A percentile compares a stretch with the other conserved stretches of the same genome.
These are phyloP conservation scores for Mastigias papua DNA, from an alignment of 30 jellyfish, hydroid and myxozoan species.

Conservation along the genomic window DNA sequence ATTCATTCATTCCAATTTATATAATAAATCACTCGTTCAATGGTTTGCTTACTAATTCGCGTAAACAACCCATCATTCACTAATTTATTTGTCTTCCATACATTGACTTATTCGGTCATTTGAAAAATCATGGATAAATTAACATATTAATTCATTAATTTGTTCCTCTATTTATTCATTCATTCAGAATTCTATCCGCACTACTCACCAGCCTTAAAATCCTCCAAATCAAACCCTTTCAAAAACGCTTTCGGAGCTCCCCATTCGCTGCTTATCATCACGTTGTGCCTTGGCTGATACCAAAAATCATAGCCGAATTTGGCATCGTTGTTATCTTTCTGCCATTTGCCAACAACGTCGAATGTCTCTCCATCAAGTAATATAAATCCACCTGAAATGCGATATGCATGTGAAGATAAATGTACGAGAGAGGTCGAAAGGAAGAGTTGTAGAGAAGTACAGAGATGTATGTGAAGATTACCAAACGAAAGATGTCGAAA, in stretches of 20 bases:
- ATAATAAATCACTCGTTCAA: neutral
- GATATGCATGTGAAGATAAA: no score
- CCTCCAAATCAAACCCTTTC: slow-evolving; percentile 85
- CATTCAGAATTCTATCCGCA: neutral
- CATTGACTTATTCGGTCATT: neutral
- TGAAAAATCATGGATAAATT: neutral
- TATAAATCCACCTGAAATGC: slow-evolving; percentile 82
- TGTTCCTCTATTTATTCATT: neutral
- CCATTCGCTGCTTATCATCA: slow-evolving; percentile 93
- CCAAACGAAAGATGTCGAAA: no score
- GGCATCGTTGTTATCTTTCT: slow-evolving; percentile 56
- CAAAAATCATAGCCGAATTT: slow-evolving; percentile 92
- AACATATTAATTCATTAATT: neutral
- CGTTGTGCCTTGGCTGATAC: slow-evolving; percentile 96
- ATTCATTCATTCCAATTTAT: neutral
- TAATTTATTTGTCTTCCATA: neutral
- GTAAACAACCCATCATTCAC: neutral
- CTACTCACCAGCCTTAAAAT: slow-evolving; percentile 79
- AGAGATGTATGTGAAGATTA: no score
- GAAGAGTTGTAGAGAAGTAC: no score
- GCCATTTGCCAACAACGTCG: slow-evolving; percentile 86
- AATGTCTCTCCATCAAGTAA: slow-evolving; percentile 87
- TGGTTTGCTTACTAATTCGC: neutral
- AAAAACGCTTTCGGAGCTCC: slow-evolving; percentile 90
- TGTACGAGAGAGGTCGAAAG: no score